Base-by-base conservation (phyloP, 53 echinoderm and acorn worm genomes). In the Crossaster papposus region DNA sequence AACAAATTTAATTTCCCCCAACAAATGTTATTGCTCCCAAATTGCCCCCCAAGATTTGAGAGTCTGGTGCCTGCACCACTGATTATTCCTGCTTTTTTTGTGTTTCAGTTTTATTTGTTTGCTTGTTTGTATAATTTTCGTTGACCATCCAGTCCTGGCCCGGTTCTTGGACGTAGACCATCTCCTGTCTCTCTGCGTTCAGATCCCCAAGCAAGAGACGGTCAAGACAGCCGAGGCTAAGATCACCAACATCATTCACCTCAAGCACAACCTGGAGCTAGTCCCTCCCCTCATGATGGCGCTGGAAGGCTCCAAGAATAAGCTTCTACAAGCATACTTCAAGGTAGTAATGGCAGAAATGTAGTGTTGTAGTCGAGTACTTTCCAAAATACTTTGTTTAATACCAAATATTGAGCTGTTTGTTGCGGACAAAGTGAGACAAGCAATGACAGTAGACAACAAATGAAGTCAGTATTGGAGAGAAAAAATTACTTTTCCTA, bases 101-200 rank as follows among this genome's bases (percentile, higher is more conserved):
- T 58, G 44, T 44, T 7, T 44, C 0, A 7, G 9, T 44, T 44
- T 44, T 44, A 5, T 44, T 44, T 44, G 44, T 44, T 44, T 44
- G 44, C 44, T 44, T 44, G 5, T 1, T 44, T 44, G 38, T 44
- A n/a, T 1, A 44, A 44, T 80, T 52, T 80, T 54, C n/a, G 2
- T 31, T 26, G 15, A 14, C 29, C 26, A 14, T 38, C 1, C 68
- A 98, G 98, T 98, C 37, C 76, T 98, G 64, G 54, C 90, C 44
- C 83, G 96, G 22, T 98, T 98, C 79, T 62, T 98, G 63, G 98
- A 98, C 70, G 94, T 96, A 74, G 98, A 98, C 64, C 98, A 98
- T 58, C 93, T 98, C 36, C 92, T 98, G 36, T 98, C 98, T 3
- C 90, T 96, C 75, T 96, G 96, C 85, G 92, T 97, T n/a, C 97